Evolutionary conservation across 1,140 invertebrate species (phyloP).

Genomic region (Hycleus cichorii): DNA sequence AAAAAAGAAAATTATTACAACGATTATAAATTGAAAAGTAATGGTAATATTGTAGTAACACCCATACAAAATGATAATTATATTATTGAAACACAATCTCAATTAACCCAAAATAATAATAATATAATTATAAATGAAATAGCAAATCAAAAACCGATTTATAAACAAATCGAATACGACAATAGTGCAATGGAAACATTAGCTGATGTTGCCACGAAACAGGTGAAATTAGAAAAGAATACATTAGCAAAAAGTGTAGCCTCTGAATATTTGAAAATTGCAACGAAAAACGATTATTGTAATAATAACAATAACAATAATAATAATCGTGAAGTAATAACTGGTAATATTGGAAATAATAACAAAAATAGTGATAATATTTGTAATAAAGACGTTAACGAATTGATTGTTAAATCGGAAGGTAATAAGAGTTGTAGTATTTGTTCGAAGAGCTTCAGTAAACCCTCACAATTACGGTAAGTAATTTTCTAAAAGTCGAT

Average conservation of each 20-base stretch:
- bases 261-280: constrained; percentile 53
- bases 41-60: constrained; percentile 3
- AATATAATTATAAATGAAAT: not conserved
- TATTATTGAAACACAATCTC: not conserved
- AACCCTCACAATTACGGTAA: constrained; percentile 74
- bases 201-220: constrained; percentile 41
- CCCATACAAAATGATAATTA: not conserved
- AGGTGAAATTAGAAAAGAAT: constrained; percentile 41
- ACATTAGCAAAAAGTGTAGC: constrained; percentile 51
- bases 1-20: no score
- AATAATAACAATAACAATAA: no score
- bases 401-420: constrained; percentile 38
- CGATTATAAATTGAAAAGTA: constrained; percentile 2
- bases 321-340: no score
- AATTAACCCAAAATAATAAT: not conserved
- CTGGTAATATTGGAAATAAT: constrained; percentile 10
- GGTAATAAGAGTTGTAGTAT: constrained; percentile 60
- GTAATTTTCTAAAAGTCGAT: not conserved
- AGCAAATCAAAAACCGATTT: not conserved
- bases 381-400: constrained; percentile 30
- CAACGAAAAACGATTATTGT: constrained; percentile 43
- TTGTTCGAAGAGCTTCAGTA: constrained; percentile 86
- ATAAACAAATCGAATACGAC: constrained; percentile 26
- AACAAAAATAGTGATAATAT: constrained; percentile 17
- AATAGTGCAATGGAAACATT: constrained; percentile 43